Base-by-base conservation (phyloP, 2,888 invertebrate species). In the Catocala sponsa region DNA sequence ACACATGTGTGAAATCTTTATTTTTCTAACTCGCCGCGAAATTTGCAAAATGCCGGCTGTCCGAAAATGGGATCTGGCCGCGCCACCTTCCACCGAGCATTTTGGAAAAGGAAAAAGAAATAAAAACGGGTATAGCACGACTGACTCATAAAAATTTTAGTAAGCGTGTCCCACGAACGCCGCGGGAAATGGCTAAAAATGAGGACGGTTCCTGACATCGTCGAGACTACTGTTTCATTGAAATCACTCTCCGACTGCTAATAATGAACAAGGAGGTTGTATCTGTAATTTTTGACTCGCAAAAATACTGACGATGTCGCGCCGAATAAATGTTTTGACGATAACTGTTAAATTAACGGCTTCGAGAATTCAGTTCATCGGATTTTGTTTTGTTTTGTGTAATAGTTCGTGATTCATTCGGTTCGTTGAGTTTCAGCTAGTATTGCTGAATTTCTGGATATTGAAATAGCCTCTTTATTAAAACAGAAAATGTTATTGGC, bases 81-180 rank as follows among this genome's bases (percentile, higher is more conserved):
- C 82, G 78, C 78, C 85, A 87, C 76, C 82, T 84, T 76, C 83
- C 82, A 74, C 84, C 75, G 78, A 79, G 79, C 80, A 83, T 83
- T 84, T 83, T 81, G 71, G 61, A 82, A 59, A 80, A 82, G 81
- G 78, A 80, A 81, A 85, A 84, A 82, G 82, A 78, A 81, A 77
- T 82, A 81, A 80, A 79, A 78, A 68, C 46, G 70, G 63, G 72
- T 68, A 76, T 70, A 75, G 80, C 78, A 78, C 81, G 84, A 78
- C 77, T 62, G 82, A 82, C 87, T 91, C 90, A 91, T 93, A 88
- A 92, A 92, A 90, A 79, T 90, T 93, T 87, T 89, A 91, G 79
- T 77, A 74, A 71, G 74, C 76, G 74, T 77, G 75, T 80, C 74
- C 81, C 76, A 70, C 76, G 70, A 73, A 70, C 70, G 78, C 70